Evolutionary conservation across 2,888 invertebrate genomes (phyloP).

Genomic region (Rhagophthalmus giganteus): DNA sequence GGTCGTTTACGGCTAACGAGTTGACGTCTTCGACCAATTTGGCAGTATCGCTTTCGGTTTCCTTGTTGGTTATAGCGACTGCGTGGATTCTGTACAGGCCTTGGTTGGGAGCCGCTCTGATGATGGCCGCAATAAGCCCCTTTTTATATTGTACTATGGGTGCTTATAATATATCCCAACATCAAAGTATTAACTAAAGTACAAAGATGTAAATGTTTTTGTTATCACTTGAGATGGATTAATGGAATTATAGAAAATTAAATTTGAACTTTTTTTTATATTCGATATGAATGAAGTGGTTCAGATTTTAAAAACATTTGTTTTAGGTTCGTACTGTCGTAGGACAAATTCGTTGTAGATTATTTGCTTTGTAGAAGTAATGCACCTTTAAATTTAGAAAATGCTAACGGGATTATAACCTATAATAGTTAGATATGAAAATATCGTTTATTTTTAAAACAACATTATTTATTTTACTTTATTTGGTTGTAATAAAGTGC

Average conservation of each 20-base stretch:
- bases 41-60: conserved; percentile 57
- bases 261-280: too few relatives aligned
- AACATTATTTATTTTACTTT: background rate
- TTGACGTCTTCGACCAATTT: conserved; percentile 56
- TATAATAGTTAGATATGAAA: background rate
- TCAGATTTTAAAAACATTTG: background rate
- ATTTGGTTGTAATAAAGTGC: conserved; percentile 1
- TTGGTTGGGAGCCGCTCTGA: conserved; percentile 58
- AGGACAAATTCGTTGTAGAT: too few relatives aligned
- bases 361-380: background rate
- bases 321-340: background rate
- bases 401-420: too few relatives aligned
- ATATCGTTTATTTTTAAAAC: background rate
- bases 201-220: background rate
- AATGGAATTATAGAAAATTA: too few relatives aligned
- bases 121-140: conserved; percentile 60
- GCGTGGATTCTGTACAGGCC: conserved; percentile 61
- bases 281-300: too few relatives aligned
- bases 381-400: too few relatives aligned
- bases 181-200: conserved; percentile 27
- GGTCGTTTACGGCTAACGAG: conserved; percentile 48
- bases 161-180: conserved; percentile 44
- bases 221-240: too few relatives aligned
- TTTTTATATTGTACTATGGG: conserved; percentile 57
- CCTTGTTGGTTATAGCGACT: conserved; percentile 57